Percentiles rank a stretch among this genome's conserved stretches.
Evolutionary conservation across 2,888 invertebrate species (phyloP).

Genomic region (Tupiocoris notatus): DNA sequence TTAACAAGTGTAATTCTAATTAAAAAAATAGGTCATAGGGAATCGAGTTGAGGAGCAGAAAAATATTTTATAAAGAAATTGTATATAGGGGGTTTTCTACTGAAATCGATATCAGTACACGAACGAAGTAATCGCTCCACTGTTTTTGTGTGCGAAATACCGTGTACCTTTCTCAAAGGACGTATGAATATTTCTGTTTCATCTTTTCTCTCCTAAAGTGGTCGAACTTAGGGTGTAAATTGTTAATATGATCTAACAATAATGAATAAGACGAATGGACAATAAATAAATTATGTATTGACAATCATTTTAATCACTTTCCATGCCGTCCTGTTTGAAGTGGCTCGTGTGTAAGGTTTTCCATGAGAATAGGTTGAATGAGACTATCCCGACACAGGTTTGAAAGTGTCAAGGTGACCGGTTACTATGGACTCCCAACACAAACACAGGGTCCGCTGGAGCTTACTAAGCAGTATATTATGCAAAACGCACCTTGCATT

Average conservation of each 20-base stretch:
- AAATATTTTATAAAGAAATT: conserved; percentile 9
- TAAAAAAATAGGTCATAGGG: conserved; percentile 15
- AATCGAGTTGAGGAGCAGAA: neutral
- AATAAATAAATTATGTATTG: conserved; percentile 34
- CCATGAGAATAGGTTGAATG: no score
- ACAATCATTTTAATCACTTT: no score
- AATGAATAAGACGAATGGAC: conserved; percentile 27
- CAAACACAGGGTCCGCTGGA: no score
- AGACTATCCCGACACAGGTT: no score
- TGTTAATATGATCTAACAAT: conserved; percentile 32
- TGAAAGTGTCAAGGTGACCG: no score
- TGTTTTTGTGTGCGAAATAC: conserved; percentile 3
- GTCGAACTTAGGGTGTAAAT: conserved; percentile 14
- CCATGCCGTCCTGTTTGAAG: no score
- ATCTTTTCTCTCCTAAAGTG: neutral
- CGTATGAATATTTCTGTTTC: neutral
- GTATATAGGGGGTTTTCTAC: conserved; percentile 17
- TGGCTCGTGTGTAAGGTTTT: no score
- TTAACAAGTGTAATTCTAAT: conserved; percentile 24
- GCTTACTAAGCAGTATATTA: no score
- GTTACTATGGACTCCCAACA: no score
- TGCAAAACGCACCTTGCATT: no score
- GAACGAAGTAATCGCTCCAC: neutral
- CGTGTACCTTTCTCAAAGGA: neutral
- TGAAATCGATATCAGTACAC: conserved; percentile 10